These are phyloP conservation scores for Gisinianus flammeolus DNA, from an alignment of 2,888 invertebrate genomes.

Conservation along the genomic window DNA sequence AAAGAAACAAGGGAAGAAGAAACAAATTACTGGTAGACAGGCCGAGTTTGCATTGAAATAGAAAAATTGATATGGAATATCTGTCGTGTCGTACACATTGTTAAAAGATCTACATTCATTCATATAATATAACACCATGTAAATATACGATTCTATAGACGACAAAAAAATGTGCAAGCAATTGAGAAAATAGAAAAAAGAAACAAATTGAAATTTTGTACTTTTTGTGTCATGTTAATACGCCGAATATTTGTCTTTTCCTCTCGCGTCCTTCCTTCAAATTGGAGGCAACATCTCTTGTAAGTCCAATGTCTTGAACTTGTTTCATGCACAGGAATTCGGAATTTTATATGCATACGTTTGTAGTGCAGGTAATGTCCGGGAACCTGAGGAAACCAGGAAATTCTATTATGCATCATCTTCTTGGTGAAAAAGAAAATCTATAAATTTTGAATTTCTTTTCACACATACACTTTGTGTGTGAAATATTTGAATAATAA, in stretches of 20 bases:
- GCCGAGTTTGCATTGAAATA: background rate
- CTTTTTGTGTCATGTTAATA: background rate
- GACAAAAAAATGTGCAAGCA: background rate
- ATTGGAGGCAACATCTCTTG: background rate
- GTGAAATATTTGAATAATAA: too few relatives aligned
- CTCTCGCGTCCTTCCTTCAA: too few relatives aligned
- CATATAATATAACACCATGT: background rate
- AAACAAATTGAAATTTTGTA: background rate
- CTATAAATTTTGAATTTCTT: too few relatives aligned
- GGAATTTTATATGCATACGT: too few relatives aligned
- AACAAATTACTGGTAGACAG: conserved; percentile 21
- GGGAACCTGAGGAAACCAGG: too few relatives aligned
- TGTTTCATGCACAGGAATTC: too few relatives aligned
- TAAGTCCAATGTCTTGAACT: background rate
- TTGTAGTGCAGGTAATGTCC: too few relatives aligned
- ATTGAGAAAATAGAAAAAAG: background rate
- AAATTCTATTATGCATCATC: too few relatives aligned
- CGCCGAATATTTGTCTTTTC: background rate
- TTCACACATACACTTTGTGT: too few relatives aligned
- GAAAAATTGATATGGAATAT: background rate
- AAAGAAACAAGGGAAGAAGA: conserved; percentile 19
- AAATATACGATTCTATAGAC: too few relatives aligned
- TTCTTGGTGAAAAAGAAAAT: too few relatives aligned
- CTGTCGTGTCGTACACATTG: background rate
- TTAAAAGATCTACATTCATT: background rate